Base-by-base conservation (phyloP, 2,797 vertebrate genomes). In the Remorina albescens region DNA sequence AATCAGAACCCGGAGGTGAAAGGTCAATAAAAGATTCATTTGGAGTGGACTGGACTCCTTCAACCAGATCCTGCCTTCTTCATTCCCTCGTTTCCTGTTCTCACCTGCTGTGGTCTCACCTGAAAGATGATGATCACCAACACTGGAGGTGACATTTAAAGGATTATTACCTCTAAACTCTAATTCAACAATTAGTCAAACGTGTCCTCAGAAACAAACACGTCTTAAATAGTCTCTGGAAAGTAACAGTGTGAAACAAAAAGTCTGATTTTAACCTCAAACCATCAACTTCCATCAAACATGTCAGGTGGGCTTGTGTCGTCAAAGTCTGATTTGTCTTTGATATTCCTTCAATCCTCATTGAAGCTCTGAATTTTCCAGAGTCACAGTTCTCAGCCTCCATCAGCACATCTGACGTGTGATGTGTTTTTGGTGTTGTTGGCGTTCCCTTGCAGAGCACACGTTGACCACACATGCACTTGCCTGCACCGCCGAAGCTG, bases 391-490 rank as follows among this genome's bases (percentile, higher is more conserved):
- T 11, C 9, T 21, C 44, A 6, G n/a, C 44, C 44, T 46, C 44
- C 44, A 11, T 21, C 44, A 46, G 19, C 71, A n/a, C 23, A 25
- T 39, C 61, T 19, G 34, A 16, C 58, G 64, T 46, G 54, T 42
- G 32, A 41, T 23, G 34, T 30, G 58, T 13, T 61, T 42, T 25
- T 16, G 41, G 37, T 50, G 10, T 53, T 11, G 26, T n/a, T 55
- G 71, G 64, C 13, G 71, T 81, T 73, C 76, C 77, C 66, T 77
- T 80, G 54, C 72, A 28, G 32, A 79, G 78, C 86, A 87, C 83
- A 84, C 78, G 83, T 78, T 41, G 39, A 60, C 64, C 81, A 80
- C 80, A 78, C 75, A 81, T 34, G 65, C 81, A 85, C 70, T 59
- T 76, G 76, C 72, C 71, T 11, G 56, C 30, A 30, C 74, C 67